phyloP scores from a whole-genome alignment of 2,113 vertebrate genomes.

The Sitta europaea region DNA sequence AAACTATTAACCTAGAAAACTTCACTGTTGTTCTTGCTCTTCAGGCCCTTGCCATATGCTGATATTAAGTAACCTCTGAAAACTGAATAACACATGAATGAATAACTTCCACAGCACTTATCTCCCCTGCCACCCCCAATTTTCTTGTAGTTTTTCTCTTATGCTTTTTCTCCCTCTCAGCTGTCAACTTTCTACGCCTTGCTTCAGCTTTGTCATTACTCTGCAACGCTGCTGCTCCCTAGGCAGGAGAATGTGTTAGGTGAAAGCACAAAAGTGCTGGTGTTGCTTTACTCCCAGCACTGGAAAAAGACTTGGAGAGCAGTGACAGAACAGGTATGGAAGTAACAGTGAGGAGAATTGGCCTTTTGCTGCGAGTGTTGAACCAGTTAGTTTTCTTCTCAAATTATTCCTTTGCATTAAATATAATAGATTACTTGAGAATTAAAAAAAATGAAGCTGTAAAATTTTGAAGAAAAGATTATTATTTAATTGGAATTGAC shows the following conservation, averaged over 20 bases:
- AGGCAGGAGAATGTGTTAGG: not conserved
- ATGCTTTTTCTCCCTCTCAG: not conserved
- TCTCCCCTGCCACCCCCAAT: rapidly evolving
- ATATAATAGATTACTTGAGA: not conserved
- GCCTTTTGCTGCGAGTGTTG: not conserved
- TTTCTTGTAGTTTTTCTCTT: not conserved
- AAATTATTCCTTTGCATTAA: not conserved
- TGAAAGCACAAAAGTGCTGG: not conserved
- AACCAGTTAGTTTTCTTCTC: not conserved
- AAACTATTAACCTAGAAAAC: conserved; percentile 61
- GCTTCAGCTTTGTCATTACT: not conserved
- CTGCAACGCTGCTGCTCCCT: not conserved
- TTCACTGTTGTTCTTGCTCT: conserved; percentile 29
- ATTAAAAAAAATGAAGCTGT: not conserved
- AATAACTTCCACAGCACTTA: not conserved
- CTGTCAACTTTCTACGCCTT: not conserved
- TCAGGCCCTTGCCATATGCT: not conserved
- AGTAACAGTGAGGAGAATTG: not conserved
- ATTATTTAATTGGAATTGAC: not conserved
- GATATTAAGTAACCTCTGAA: not conserved
- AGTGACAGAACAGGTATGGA: not conserved
- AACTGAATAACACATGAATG: not conserved
- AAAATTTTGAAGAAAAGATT: not conserved
- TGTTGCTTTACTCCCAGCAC: not conserved
- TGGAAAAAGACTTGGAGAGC: not conserved